phyloP scores from a whole-genome alignment of 2,113 vertebrate species.

The Rhineura floridana region DNA sequence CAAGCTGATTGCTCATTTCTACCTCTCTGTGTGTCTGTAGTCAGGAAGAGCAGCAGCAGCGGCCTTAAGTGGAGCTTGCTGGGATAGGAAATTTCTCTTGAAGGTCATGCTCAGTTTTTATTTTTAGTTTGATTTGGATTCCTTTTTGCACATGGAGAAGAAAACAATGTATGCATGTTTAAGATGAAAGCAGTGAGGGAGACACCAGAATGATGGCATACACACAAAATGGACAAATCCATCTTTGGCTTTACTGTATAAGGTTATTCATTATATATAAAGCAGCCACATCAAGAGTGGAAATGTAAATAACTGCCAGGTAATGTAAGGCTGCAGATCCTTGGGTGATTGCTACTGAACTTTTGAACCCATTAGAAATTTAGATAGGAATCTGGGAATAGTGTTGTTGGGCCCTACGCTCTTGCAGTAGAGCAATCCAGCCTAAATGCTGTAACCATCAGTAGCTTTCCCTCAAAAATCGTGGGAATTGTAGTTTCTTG shows the following conservation, averaged over 20 bases:
- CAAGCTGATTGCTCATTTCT: conserved; percentile 70
- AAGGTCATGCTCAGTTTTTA: conserved; percentile 50
- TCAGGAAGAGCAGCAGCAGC: conserved; percentile 54
- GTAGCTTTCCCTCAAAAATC: background rate
- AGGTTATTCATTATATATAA: background rate
- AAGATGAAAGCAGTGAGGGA: conserved; percentile 38
- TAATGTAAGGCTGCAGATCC: conserved; percentile 37
- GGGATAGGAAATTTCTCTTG: conserved; percentile 62
- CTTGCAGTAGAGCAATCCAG: background rate
- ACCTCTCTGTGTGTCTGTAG: conserved; percentile 50
- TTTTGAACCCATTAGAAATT: conserved; percentile 13
- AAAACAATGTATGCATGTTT: conserved; percentile 51
- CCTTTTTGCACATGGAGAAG: background rate
- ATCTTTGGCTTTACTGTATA: conserved; percentile 31
- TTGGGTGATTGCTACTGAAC: background rate
- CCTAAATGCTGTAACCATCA: background rate
- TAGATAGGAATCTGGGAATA: background rate
- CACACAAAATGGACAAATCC: background rate
- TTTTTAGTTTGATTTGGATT: conserved; percentile 52
- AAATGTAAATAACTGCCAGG: conserved; percentile 29
- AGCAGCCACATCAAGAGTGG: conserved; percentile 17
- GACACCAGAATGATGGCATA: background rate
- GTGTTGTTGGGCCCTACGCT: background rate
- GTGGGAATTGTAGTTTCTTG: background rate
- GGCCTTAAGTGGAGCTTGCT: conserved; percentile 16